Evolutionary conservation across 1,140 invertebrate genomes (phyloP), one percentile per base, ranked within the genome.

Genomic region (Oryzaephilus surinamensis): DNA sequence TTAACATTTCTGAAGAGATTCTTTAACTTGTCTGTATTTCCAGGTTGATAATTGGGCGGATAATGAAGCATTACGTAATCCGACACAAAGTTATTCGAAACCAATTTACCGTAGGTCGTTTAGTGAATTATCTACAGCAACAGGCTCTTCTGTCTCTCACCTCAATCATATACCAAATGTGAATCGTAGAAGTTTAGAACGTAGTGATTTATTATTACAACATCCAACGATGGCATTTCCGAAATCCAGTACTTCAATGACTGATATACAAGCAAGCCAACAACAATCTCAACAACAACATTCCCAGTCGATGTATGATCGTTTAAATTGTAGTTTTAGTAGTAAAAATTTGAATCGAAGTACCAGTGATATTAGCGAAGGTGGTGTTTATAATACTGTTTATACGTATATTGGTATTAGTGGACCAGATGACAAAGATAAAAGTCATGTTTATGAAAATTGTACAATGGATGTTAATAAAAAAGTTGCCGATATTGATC

Each of bases 41-140:
- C 58, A 59, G 42, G 63, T 64, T 6, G 65, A 66, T 31, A 55
- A 69, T 41, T 67, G 64, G 46, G 54, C 64, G 5, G 60, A 69
- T 11, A 66, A 69, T 45, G 56, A 67, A 45, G 60, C 64, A 37
- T 62, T 69, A 2, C 57, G 66, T 10, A 64, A 66, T 33, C 30
- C 42, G 15, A 30, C 54, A 58, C 39, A 76, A 53, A 53, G 70
- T 50, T 68, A 70, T 50, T 56, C 67, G 60, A 59, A 53, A 14
- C 65, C 74, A 2, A 71, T 70, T 11, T 79, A 77, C 42, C 61
- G 75, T 42, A 54, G 77, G 47, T 79, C 77, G 0, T 77, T 79
- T 30, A 79, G 76, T 0, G 76, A 79, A 36, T 43, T 61, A 26
- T 53, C 54, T n/a, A 67, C 69, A 29, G 63, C 61, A n/a, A n/a